Evolutionary conservation across 1,140 invertebrate genomes (phyloP).

Genomic region (Helicoverpa zea): DNA sequence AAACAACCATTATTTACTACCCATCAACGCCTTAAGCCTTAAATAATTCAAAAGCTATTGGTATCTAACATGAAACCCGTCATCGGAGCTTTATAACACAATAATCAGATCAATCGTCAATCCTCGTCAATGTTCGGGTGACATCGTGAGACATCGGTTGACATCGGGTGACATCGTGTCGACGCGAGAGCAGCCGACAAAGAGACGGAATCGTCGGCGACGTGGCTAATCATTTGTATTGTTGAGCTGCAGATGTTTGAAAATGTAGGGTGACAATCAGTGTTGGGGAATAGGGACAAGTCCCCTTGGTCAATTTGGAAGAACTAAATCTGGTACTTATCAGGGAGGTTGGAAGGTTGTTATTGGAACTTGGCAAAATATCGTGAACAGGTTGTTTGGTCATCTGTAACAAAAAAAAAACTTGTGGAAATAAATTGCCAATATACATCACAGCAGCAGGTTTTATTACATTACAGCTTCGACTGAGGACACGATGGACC

Average conservation of each 20-base stretch:
- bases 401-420: too few relatives aligned
- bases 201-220: conserved; percentile 52
- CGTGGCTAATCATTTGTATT: conserved; percentile 79
- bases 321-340: too few relatives aligned
- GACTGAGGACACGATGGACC: too few relatives aligned
- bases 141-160: conserved; percentile 25
- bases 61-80: background rate
- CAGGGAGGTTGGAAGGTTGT: too few relatives aligned
- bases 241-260: conserved; percentile 71
- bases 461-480: too few relatives aligned
- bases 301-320: too few relatives aligned
- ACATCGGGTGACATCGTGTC: conserved; percentile 9
- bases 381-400: too few relatives aligned
- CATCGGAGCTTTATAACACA: background rate
- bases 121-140: conserved; percentile 21
- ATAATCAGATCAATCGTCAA: conserved; percentile 37
- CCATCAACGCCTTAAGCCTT: background rate
- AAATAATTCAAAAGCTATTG: background rate
- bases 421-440: too few relatives aligned
- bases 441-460: too few relatives aligned
- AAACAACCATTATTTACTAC: too few relatives aligned
- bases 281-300: background rate
- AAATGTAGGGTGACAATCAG: conserved; percentile 48
- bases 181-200: conserved; percentile 23
- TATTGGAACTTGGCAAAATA: too few relatives aligned